A percentile compares a stretch with the other conserved stretches of the same genome.
Evolutionary conservation across 2,113 vertebrate genomes (phyloP).

Genomic region (Isichthys henryi): DNA sequence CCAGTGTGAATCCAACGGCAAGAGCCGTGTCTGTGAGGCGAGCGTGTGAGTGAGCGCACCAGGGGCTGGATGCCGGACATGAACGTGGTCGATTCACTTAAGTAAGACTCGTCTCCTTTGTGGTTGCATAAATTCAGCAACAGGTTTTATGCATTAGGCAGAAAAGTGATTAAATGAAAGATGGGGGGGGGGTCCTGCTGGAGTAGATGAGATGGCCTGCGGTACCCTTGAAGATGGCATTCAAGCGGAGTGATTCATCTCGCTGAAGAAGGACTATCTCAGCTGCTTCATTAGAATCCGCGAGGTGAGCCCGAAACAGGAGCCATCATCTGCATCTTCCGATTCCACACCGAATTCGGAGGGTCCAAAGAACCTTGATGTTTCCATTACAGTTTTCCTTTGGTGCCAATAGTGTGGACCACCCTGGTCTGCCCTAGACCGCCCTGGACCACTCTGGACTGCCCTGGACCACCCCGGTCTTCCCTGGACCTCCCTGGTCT

Average conservation of each 20-base stretch:
- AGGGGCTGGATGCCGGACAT: not conserved
- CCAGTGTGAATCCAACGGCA: not conserved
- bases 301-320: not conserved
- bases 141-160: not conserved
- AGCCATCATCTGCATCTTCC: not conserved
- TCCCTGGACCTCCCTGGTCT: not conserved
- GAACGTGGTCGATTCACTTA: not conserved
- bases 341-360: not conserved
- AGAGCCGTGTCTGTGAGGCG: not conserved
- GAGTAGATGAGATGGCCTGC: not conserved
- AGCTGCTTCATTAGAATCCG: not conserved
- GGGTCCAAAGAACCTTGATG: not conserved
- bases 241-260: not conserved
- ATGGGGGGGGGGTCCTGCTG: not conserved
- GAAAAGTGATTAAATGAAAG: not conserved
- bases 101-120: not conserved
- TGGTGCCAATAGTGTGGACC: not conserved
- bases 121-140: not conserved
- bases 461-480: not conserved
- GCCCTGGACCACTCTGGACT: too few species aligned
- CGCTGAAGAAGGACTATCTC: not conserved
- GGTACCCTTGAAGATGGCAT: not conserved
- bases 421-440: not conserved
- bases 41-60: not conserved
- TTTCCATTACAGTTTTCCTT: not conserved